These are phyloP conservation scores for Drosophila grimshawi DNA, from an alignment of 1,140 invertebrate genomes.

Conservation along the genomic window DNA sequence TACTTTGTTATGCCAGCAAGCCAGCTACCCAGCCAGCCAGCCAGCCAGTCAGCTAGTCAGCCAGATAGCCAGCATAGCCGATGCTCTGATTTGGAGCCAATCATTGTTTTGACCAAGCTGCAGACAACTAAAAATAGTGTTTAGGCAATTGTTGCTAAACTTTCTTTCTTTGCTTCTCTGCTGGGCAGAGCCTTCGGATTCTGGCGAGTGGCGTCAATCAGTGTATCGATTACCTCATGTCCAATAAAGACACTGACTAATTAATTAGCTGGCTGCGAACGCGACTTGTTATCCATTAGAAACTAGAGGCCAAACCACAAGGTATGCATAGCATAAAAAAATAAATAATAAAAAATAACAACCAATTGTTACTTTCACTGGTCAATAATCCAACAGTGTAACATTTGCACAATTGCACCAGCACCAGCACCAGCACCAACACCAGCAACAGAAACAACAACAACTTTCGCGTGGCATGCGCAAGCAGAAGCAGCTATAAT, in stretches of 20 bases:
- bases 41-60: too few species aligned
- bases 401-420: conserved; percentile 12
- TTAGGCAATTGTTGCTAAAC: conserved; percentile 52
- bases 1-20: conserved; percentile 42
- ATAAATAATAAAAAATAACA: conserved; percentile 55
- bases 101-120: conserved; percentile 43
- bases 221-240: conserved; percentile 55
- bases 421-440: conserved; percentile 11
- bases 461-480: conserved; percentile 69
- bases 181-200: background rate
- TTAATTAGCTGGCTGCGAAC: conserved; percentile 60
- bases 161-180: conserved; percentile 50
- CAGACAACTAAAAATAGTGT: conserved; percentile 55
- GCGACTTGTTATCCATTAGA: conserved; percentile 11
- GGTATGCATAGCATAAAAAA: conserved; percentile 27
- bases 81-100: conserved; percentile 46
- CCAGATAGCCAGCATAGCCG: conserved; percentile 11
- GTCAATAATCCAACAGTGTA: conserved; percentile 74
- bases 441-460: conserved; percentile 38
- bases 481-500: conserved; percentile 52
- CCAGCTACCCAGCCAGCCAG: background rate
- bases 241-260: conserved; percentile 32
- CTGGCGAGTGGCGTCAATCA: background rate
- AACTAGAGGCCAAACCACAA: background rate
- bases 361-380: conserved; percentile 79